Conservation (phyloP, 1,140 invertebrate genomes). For the Euschistus heros region DNA sequence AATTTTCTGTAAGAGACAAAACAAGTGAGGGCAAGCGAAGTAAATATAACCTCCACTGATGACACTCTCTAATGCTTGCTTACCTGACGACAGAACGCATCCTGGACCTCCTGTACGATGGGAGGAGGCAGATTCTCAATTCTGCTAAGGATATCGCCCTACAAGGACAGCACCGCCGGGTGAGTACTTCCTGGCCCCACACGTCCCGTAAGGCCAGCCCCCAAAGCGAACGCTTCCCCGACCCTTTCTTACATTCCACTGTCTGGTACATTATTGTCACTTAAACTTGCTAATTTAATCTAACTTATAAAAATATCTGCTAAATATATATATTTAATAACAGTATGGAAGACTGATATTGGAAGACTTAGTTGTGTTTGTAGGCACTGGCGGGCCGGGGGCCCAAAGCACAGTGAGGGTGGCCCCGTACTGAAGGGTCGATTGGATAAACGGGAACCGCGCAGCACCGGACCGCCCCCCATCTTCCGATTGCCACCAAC, state of each 20-base stretch:
- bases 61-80: too few relatives aligned
- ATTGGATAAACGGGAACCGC: constrained; percentile 25
- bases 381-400: neutral
- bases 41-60: too few relatives aligned
- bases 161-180: constrained; percentile 32
- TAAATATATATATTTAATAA: neutral
- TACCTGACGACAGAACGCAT: constrained; percentile 52
- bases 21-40: too few relatives aligned
- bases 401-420: constrained; percentile 9
- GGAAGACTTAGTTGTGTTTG: constrained; percentile 17
- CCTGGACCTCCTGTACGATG: neutral
- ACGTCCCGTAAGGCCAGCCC: constrained; percentile 36
- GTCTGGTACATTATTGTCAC: neutral
- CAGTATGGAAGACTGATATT: constrained; percentile 18
- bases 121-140: constrained; percentile 42
- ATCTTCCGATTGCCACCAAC: neutral
- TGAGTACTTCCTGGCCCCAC: constrained; percentile 33
- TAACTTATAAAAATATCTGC: too few relatives aligned
- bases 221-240: constrained; percentile 5
- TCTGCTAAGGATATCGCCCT: constrained; percentile 34
- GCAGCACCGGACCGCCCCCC: constrained; percentile 8
- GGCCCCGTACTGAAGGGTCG: constrained; percentile 10
- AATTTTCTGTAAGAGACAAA: too few relatives aligned
- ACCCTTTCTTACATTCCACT: neutral
- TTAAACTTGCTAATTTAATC: too few relatives aligned